These are phyloP conservation scores for Ametastegia equiseti DNA, from an alignment of 2,888 invertebrate genomes.

Conservation along the genomic window DNA sequence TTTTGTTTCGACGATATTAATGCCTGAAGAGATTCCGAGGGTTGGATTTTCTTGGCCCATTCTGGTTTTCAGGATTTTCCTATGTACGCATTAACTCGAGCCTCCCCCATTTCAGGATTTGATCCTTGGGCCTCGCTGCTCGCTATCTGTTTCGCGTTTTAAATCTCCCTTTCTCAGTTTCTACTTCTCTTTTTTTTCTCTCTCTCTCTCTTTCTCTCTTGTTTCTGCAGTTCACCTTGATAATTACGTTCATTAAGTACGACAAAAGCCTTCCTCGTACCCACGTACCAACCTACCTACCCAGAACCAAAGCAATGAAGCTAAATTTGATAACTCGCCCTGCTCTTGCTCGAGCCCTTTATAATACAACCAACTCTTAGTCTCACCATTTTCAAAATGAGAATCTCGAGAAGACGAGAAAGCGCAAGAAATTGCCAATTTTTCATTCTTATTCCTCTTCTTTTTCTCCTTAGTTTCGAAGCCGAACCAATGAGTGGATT, in stretches of 20 bases:
- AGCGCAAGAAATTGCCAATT: constrained; percentile 29
- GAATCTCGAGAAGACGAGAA: neutral
- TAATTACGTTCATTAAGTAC: constrained; percentile 39
- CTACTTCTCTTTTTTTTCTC: neutral
- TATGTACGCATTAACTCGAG: neutral
- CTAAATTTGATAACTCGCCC: constrained; percentile 39
- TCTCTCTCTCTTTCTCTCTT: neutral
- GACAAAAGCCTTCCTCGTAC: neutral
- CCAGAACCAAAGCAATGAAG: constrained; percentile 23
- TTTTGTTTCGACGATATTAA: neutral
- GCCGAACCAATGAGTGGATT: constrained; percentile 12
- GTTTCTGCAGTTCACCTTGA: constrained; percentile 21
- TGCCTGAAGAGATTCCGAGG: neutral
- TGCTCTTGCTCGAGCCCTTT: constrained; percentile 18
- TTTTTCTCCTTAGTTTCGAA: constrained; percentile 6
- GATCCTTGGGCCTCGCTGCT: neutral
- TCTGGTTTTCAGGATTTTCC: neutral
- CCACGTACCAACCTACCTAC: no score
- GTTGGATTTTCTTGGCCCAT: neutral
- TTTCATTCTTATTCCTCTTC: neutral
- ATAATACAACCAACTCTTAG: neutral
- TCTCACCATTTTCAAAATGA: constrained; percentile 33
- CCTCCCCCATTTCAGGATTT: neutral
- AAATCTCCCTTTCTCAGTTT: neutral
- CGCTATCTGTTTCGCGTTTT: constrained; percentile 9